These are phyloP conservation scores for Dicyrtomina minuta DNA, from an alignment of 2,888 invertebrate genomes.

Conservation along the genomic window DNA sequence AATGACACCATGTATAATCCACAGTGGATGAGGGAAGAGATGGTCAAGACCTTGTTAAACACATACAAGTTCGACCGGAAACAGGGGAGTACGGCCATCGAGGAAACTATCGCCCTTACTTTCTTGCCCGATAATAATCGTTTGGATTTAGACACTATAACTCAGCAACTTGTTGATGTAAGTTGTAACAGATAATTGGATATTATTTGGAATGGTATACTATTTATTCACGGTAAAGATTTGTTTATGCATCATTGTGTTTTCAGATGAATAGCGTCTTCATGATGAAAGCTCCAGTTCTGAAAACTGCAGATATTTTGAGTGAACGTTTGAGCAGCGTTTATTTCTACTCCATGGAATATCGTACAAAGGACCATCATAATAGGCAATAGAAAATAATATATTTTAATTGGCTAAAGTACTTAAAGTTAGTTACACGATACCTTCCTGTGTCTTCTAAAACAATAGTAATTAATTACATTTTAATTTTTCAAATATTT, in stretches of 20 bases:
- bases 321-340: conserved; percentile 37
- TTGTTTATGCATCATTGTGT: too few relatives aligned
- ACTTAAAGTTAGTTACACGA: too few relatives aligned
- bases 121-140: conserved; percentile 23
- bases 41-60: conserved; percentile 3
- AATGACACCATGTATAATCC: conserved; percentile 6
- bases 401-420: too few relatives aligned
- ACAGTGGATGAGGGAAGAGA: conserved; percentile 16
- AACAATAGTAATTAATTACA: too few relatives aligned
- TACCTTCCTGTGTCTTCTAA: too few relatives aligned
- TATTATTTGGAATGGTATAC: not conserved
- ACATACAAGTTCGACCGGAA: not conserved
- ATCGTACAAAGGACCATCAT: conserved; percentile 3
- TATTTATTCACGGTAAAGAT: too few relatives aligned
- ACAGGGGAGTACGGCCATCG: not conserved
- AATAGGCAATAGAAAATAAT: too few relatives aligned
- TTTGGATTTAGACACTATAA: conserved; percentile 2
- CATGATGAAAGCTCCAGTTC: conserved; percentile 46
- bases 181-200: not conserved
- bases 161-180: conserved; percentile 3
- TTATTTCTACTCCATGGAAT: conserved; percentile 48
- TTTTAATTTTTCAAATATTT: too few relatives aligned
- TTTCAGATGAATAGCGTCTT: conserved; percentile 40
- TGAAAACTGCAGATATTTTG: conserved; percentile 44
- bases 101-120: conserved; percentile 21